Base-by-base conservation (phyloP, 1,140 invertebrate species). In the Episyrphus balteatus region DNA sequence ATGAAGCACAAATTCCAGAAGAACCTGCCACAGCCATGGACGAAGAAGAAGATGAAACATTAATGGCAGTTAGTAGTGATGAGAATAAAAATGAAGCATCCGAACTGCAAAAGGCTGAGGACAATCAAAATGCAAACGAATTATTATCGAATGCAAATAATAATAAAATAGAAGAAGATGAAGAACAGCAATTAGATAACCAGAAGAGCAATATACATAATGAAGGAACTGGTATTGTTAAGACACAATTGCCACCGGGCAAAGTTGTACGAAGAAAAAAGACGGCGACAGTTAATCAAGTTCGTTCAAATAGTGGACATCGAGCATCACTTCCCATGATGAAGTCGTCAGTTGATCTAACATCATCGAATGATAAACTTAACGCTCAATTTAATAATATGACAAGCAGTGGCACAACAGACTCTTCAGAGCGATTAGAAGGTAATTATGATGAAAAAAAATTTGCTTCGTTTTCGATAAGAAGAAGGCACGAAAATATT, bases 161-260 rank as follows among this genome's bases (percentile, higher is more conserved):
- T n/a, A 40, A 39, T 38, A 31, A 15, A n/a, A 36, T 12, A 13
- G 37, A 39, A 34, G 46, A 49, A 56, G 42, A 34, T 47, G 36
- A 36, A 33, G 45, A 53, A 34, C 48, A 52, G n/a, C 44, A 50
- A 14, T 46, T 57, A 3, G 57, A n/a, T 15, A 21, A 15, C 12
- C 19, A 41, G 39, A 7, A 41, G 21, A 26, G 21, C 21, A 21
- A 17, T 21, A 41, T 9, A 41, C 39, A 13, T 12, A 66, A 65
- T 5, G 74, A 78, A 47, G 80, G 76, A 52, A 73, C 69, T 50
- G 55, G 79, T 37, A 57, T 66, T 39, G 76, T 83, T 9, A 77
- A 76, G 50, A 77, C 78, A 1, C 78, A 81, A 54, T 56, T 83
- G 50, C 77, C 82, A 32, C 75, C 81, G 14, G 83, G 81, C 47